Conservation (phyloP, 2,888 invertebrate species). For the Heliconius charithonia region DNA sequence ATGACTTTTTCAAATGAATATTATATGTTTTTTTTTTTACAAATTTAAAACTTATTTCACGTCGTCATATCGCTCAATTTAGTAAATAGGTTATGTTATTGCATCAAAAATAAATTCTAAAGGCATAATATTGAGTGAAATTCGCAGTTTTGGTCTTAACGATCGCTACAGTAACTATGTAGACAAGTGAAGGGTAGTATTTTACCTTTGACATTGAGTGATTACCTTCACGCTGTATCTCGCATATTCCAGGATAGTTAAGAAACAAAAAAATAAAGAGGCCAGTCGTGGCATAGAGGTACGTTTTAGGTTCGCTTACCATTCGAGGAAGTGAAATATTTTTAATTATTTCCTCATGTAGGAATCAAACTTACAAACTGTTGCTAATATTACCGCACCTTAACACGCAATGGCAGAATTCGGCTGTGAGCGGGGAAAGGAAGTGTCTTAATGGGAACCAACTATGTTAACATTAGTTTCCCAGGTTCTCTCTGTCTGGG, state of each 20-base stretch:
- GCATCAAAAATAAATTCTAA: conserved; percentile 22
- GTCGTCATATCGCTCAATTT: conserved; percentile 8
- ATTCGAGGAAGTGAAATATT: too few species aligned
- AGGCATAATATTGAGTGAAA: conserved; percentile 41
- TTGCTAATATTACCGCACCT: too few species aligned
- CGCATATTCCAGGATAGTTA: neutral
- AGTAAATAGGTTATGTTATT: conserved; percentile 16
- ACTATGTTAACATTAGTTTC: too few species aligned
- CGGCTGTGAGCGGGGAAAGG: too few species aligned
- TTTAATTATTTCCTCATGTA: too few species aligned
- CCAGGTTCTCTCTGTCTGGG: too few species aligned
- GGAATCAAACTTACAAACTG: too few species aligned
- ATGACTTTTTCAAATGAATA: neutral
- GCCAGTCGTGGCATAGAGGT: too few species aligned
- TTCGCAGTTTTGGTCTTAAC: conserved; percentile 39
- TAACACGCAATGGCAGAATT: too few species aligned
- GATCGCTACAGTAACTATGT: conserved; percentile 26
- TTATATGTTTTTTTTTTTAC: neutral
- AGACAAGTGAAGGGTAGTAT: neutral
- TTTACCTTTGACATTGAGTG: neutral
- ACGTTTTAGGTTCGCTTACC: too few species aligned
- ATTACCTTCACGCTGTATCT: neutral
- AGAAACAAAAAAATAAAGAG: too few species aligned
- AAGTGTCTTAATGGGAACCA: too few species aligned
- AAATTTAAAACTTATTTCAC: neutral